Evolutionary conservation across 2,797 vertebrate species (phyloP), one percentile per base, ranked within the genome.

Genomic region (Fistularia tabacaria): DNA sequence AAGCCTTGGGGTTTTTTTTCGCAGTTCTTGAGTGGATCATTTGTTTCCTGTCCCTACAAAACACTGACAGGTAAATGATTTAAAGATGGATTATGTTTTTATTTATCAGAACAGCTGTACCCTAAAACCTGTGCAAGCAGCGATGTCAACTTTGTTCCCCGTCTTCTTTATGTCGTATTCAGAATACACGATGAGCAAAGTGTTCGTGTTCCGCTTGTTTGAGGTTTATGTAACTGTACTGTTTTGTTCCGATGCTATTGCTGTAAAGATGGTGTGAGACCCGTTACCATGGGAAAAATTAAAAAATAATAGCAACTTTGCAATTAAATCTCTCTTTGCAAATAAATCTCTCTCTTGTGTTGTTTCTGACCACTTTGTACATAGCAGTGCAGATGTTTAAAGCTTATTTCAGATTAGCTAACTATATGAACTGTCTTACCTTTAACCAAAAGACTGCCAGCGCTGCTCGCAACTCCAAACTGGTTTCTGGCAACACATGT

Each of bases 401-500:
- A 47, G 7, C 25, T 25, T 5, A 25, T 25, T 25, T 25, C 25
- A 25, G 25, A 25, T 25, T 25, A 43, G 12, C 9, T 9, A 36
- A n/a, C 6, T 36, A 36, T 37, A 38, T 11, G 1, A 47, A 55
- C n/a, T 3, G 12, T n/a, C 78, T 87, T 88, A 98, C 96, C 97
- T 95, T 98, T 99, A 25, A 99, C 94, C 42, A 94, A 58, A 60
- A 99, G 87, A 61, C 88, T 95, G 36, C 96, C 95, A 0, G 92
- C 88, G 69, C 94, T 98, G 88, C 94, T 98, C 0, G 94, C 96
- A 0, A 92, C 93, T 51, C 96, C 97, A 9, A 98, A 98, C 83
- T 94, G 93, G 88, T 99, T 99, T 48, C 91, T 92, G 58, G 97
- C 97, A n/a, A 92, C 90, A 10, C 97, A 99, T 0, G 94, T 97